Evolutionary conservation across 1,140 invertebrate genomes (phyloP).

Genomic region (Heliconius melpomene): DNA sequence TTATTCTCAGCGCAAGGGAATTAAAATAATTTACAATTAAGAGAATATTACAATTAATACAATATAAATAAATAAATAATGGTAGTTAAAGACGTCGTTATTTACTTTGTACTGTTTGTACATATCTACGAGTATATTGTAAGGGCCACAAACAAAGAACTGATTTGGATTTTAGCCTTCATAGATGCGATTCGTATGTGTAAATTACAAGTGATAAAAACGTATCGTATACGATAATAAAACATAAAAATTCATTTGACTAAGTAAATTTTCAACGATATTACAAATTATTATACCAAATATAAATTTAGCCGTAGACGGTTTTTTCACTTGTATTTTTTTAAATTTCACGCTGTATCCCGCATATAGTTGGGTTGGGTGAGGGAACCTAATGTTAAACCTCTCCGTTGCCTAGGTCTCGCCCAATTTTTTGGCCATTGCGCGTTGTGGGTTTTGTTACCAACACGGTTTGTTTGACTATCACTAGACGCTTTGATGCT

Average conservation of each 20-base stretch:
- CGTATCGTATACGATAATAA: background rate
- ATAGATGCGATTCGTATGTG: background rate
- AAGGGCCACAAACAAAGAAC: background rate
- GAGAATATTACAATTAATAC: too few relatives aligned
- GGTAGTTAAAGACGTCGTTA: background rate
- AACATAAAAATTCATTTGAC: background rate
- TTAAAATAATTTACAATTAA: too few relatives aligned
- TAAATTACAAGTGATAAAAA: slow-evolving; percentile 2
- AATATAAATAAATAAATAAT: too few relatives aligned
- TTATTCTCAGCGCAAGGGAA: background rate
- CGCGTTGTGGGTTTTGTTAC: too few relatives aligned
- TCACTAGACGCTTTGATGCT: too few relatives aligned
- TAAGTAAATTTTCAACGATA: background rate
- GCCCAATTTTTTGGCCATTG: too few relatives aligned
- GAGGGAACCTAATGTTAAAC: too few relatives aligned
- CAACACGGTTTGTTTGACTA: too few relatives aligned
- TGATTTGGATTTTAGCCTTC: background rate
- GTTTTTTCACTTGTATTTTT: too few relatives aligned
- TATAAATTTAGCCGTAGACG: background rate
- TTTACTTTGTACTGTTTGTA: background rate
- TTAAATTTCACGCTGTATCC: too few relatives aligned
- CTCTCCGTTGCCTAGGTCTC: too few relatives aligned
- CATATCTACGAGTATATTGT: background rate
- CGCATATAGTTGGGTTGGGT: too few relatives aligned
- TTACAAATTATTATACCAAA: background rate